Conservation (phyloP, 2,888 invertebrate genomes). For the Nysson spinosus region DNA sequence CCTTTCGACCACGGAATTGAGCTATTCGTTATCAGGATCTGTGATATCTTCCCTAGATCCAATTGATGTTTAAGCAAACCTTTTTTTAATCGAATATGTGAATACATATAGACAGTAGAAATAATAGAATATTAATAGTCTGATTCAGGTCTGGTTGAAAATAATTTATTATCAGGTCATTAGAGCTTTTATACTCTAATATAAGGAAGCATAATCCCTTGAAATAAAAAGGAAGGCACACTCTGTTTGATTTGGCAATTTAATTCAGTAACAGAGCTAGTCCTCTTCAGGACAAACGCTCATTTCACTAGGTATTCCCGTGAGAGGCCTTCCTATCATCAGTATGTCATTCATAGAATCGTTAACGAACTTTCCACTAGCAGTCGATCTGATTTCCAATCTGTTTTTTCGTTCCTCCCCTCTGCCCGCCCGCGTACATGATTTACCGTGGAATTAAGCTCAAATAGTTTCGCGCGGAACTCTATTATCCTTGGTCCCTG, state of each 20-base stretch:
- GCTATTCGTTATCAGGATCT: background rate
- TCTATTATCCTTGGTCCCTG: conserved; percentile 19
- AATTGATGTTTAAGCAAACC: no score
- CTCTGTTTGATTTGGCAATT: background rate
- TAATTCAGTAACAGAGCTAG: background rate
- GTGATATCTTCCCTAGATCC: no score
- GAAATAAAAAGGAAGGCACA: background rate
- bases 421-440: background rate
- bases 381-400: conserved; percentile 2
- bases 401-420: background rate
- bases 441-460: conserved; percentile 20
- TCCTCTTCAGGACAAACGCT: conserved; percentile 5
- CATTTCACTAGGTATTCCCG: conserved; percentile 2
- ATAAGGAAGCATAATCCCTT: background rate
- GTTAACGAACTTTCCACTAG: conserved; percentile 38
- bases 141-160: no score
- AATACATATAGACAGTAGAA: no score
- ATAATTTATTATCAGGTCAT: no score
- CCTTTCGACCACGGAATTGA: conserved; percentile 25
- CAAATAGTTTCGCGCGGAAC: conserved; percentile 23
- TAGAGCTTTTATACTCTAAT: background rate
- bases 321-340: conserved; percentile 21
- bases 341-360: conserved; percentile 36
- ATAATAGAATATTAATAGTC: no score
- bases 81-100: no score